Base-by-base conservation (phyloP, 35 echinoderm and acorn worm species). In the Holothuria glaberrima region DNA sequence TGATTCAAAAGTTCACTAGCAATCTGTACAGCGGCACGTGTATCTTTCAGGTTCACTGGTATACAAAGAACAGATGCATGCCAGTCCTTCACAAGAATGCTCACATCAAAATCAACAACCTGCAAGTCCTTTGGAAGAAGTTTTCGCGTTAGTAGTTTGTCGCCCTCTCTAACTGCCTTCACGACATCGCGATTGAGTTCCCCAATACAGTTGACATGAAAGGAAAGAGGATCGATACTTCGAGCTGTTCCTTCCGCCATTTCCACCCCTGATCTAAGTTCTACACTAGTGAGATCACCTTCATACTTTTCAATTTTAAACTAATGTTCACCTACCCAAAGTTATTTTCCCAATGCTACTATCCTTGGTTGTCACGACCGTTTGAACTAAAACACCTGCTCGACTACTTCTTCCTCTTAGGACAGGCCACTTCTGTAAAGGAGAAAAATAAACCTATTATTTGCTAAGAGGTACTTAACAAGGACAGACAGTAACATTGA, bases 151-250 rank as follows among this genome's bases (percentile, higher is more conserved):
- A 20, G 4, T 13, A 29, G 30, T 58, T 69, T 19, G 38, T 92
- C 82, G 2, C 86, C 63, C 26, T 92, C 14, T 22, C 58, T 60
- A 25, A 77, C 50, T 48, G 90, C 90, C 18, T 5, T 86, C 28
- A 92, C 83, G 20, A 86, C 52, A 16, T 86, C 82, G 34, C 58
- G 69, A 19, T 78, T 56, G 1, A 92, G 48, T 44, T 92, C 90
- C n/a, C 45, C 68, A 32, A 92, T 27, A n/a, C 87, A 86, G 83
- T 92, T 92, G 58, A 92, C 90, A 30, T 92, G 70, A 82, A 86
- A 92, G 46, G 90, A 80, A n/a, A 92, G 59, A 13, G 90, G 90
- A 30, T 92, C 90, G 34, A 75, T 74, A 33, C 81, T 75, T 2
- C 90, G 68, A 61, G 83, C 28, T 20, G 64, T 92, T 12, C 69